phyloP scores from a whole-genome alignment of 2,888 invertebrate species.

The Philopedon plagiatum region DNA sequence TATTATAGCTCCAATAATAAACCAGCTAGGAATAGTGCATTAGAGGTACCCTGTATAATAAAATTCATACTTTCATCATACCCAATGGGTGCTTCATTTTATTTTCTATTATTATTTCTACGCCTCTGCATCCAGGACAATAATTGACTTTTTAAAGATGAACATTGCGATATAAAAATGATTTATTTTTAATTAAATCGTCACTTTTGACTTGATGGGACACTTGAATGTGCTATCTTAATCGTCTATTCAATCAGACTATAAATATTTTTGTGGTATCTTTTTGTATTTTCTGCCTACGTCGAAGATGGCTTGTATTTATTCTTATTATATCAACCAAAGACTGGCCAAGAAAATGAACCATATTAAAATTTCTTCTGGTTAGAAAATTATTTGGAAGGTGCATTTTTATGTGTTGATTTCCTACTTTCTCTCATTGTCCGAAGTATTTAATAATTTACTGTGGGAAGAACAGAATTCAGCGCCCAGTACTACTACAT shows the following conservation, averaged over 20 bases:
- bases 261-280: conserved; percentile 29
- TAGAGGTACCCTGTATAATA: too few species aligned
- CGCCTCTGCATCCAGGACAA: conserved; percentile 10
- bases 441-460: too few species aligned
- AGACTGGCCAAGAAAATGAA: not conserved
- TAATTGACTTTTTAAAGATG: conserved; percentile 32
- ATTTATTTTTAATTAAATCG: conserved; percentile 48
- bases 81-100: not conserved
- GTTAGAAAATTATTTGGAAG: too few species aligned
- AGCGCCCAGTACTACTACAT: too few species aligned
- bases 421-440: too few species aligned
- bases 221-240: conserved; percentile 43
- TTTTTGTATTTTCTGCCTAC: conserved; percentile 24
- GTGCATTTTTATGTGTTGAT: too few species aligned
- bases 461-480: too few species aligned
- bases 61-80: too few species aligned
- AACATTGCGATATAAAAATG: conserved; percentile 37
- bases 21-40: too few species aligned
- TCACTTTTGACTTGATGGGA: conserved; percentile 46
- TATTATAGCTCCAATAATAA: too few species aligned
- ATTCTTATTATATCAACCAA: conserved; percentile 2
- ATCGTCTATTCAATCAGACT: conserved; percentile 41
- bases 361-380: not conserved
- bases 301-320: not conserved
- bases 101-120: not conserved